These are phyloP conservation scores for Rhinoptilus africanus DNA, from an alignment of 2,113 vertebrate species.

Conservation along the genomic window DNA sequence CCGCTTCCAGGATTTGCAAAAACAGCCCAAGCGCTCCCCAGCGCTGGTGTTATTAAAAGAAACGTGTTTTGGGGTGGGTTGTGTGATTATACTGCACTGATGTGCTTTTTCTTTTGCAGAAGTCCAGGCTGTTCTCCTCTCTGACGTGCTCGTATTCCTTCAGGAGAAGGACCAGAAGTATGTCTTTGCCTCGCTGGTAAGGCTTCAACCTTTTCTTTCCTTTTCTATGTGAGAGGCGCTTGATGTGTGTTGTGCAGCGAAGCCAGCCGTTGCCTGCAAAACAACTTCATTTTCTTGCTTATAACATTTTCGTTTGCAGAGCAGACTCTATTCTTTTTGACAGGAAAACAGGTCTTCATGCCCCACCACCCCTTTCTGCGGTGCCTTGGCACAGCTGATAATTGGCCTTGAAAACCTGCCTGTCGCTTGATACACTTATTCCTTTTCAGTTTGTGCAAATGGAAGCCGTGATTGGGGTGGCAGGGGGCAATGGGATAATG, in stretches of 20 bases:
- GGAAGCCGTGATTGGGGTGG: neutral
- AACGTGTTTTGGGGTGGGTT: neutral
- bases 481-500: neutral
- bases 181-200: conserved; percentile 91
- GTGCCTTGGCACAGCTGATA: neutral
- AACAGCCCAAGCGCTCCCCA: neutral
- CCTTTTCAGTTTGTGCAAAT: neutral
- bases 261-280: neutral
- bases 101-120: conserved; percentile 71
- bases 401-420: conserved; percentile 21
- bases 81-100: neutral
- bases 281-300: neutral
- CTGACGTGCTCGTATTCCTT: conserved; percentile 90
- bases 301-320: neutral
- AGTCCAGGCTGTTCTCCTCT: conserved; percentile 90
- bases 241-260: neutral
- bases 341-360: neutral
- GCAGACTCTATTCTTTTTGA: neutral
- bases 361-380: neutral
- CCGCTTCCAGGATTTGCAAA: neutral
- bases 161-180: conserved; percentile 99
- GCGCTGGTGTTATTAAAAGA: neutral
- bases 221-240: neutral
- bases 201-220: conserved; percentile 5
- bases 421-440: neutral